Conservation (phyloP, 2,113 vertebrate species). For the Chroicocephalus ridibundus region DNA sequence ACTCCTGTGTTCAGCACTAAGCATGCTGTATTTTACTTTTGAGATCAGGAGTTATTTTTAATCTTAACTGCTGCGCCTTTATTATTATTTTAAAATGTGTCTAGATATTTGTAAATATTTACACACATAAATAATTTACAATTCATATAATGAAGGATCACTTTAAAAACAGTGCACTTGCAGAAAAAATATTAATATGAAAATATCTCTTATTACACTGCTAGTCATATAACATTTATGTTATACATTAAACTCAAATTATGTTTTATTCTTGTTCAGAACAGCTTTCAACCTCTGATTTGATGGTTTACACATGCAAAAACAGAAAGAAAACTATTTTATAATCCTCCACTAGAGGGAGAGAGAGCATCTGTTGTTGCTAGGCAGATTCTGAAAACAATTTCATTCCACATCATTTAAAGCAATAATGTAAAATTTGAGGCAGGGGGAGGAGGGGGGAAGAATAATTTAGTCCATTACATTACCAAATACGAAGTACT, state of each 20-base stretch:
- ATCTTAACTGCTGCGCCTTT: not conserved
- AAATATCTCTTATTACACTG: not conserved
- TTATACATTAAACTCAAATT: not conserved
- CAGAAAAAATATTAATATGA: not conserved
- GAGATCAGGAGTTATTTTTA: not conserved
- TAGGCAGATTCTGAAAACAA: constrained; percentile 17
- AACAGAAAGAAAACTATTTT: not conserved
- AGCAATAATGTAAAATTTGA: not conserved
- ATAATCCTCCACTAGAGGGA: constrained; percentile 40
- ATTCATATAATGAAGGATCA: not conserved
- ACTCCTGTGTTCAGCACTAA: not conserved
- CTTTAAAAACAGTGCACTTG: not conserved
- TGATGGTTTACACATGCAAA: not conserved
- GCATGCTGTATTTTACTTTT: not conserved
- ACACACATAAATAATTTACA: not conserved
- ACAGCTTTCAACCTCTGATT: not conserved
- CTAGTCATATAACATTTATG: not conserved
- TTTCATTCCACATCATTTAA: not conserved
- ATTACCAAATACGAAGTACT: not conserved
- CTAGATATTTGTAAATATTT: not conserved
- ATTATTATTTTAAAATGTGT: not conserved
- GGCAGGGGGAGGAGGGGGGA: no score
- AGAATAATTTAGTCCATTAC: not conserved
- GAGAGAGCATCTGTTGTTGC: constrained; percentile 46
- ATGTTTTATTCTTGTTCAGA: not conserved